Base-by-base conservation (phyloP, 2,797 vertebrate genomes). In the Hydrophis major region DNA sequence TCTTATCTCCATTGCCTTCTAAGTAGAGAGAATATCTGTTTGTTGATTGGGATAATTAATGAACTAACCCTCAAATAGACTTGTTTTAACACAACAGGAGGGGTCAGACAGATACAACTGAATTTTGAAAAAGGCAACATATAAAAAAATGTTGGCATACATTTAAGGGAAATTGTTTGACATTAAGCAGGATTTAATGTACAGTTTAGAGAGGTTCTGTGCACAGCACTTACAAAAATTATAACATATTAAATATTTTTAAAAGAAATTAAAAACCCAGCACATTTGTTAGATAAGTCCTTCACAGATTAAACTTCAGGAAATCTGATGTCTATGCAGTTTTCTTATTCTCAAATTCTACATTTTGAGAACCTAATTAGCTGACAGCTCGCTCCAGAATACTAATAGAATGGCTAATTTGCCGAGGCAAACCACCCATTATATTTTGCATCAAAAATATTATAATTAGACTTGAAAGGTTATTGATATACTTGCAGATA, bases 81-180 rank as follows among this genome's bases (percentile, higher is more conserved):
- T 95, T 89, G 88, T 93, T 96, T 96, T 90, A 92, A 93, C 93
- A 94, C 94, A 95, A 95, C 93, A 91, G 87, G 93, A 89, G 91
- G 90, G 91, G 93, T 92, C 91, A 96, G 94, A 60, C 88, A 87
- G 95, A 92, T 87, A 93, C 93, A 95, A 96, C 61, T 94, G 1
- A 20, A 87, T 87, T 93, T 89, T 55, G 47, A 78, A 69, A 96
- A 96, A 96, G 86, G 53, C 87, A 93, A 92, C 93, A 60, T 92
- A 63, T 61, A 92, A 92, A 97, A 92, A 92, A 95, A 94, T 94
- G 93, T 92, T 69, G 91, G 92, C 93, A 93, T 92, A 96, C 96
- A 97, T 96, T 96, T 94, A 95, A 95, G 96, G 96, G 96, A 97
- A 96, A 97, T 96, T 97, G 96, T 96, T 96, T 91, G 95, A 96